phyloP scores from a whole-genome alignment of 2,113 vertebrate species.

The Sinocyclocheilus maitianheensis region DNA sequence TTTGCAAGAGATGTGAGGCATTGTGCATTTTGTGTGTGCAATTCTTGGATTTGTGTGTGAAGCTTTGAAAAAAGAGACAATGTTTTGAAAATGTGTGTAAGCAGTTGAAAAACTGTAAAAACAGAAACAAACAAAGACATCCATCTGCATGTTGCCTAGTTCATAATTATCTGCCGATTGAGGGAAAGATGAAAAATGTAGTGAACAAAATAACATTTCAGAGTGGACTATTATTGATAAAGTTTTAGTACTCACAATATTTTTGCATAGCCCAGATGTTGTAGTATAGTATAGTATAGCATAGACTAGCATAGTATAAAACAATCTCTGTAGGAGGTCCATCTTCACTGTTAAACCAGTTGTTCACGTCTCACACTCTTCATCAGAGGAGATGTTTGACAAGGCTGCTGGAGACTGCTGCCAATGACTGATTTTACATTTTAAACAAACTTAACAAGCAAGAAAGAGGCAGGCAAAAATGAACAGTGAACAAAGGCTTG shows the following conservation, averaged over 20 bases:
- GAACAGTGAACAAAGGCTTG: background rate
- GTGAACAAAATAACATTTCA: background rate
- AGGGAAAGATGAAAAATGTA: background rate
- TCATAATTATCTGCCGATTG: background rate
- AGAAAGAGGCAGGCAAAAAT: background rate
- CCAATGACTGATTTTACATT: conserved; percentile 7
- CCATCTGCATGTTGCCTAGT: background rate
- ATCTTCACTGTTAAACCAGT: background rate
- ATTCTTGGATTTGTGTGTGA: too few relatives aligned
- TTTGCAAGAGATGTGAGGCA: too few relatives aligned
- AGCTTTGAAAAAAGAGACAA: too few relatives aligned
- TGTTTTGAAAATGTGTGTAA: too few relatives aligned
- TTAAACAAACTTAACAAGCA: conserved; percentile 31
- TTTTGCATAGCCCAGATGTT: background rate
- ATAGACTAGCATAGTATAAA: background rate
- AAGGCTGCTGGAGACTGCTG: conserved; percentile 14
- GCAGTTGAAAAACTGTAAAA: background rate
- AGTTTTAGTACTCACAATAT: background rate
- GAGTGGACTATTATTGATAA: background rate
- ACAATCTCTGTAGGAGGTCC: background rate
- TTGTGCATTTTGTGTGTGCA: too few relatives aligned
- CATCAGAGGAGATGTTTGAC: conserved; percentile 32
- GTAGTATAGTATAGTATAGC: background rate
- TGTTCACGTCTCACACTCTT: background rate
- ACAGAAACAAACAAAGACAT: background rate